Evolutionary conservation across 2,888 invertebrate genomes (phyloP), one percentile per base, ranked within the genome.

Genomic region (Strigamia maritima): DNA sequence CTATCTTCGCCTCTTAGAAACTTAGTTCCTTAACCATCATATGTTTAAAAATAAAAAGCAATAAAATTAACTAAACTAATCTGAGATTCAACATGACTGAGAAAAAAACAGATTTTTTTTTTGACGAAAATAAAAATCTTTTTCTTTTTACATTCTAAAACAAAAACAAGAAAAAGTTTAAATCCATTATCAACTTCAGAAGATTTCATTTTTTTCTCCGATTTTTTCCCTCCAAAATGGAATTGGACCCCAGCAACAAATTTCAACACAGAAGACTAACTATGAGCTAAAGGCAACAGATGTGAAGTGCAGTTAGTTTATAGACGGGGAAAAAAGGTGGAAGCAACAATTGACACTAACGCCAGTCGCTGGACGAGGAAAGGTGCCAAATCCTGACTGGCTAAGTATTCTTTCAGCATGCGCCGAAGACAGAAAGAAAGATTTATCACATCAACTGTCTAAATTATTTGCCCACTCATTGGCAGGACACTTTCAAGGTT

Each of bases 291-390:
- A 65, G 24, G 22, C 60, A 65, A 65, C 60, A 65, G 60, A 65
- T 65, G 60, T 65, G 44, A 44, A 44, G 44, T 44, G 44, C 44
- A 44, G 44, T 44, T 24, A 24, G 60, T 65, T 65, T 12, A 65
- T 12, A 65, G 22, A 22, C 6, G 16, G 16, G 16, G 16, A 65
- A 65, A 65, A 65, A 65, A 65, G 19, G 19, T 65, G 12, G 19
- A n/a, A 65, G 60, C 60, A 65, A 65, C 60, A 65, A 65, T 65
- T 65, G 60, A 65, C 60, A 24, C 22, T 65, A 65, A 65, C 60
- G 60, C 60, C 24, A 12, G n/a, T 49, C 22, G 60, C 22, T 65
- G 60, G 60, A 65, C 60, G 60, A 65, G 60, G 60, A 65, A 65
- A 65, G 60, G 60, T 65, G 60, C 60, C 60, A 65, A 65, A 19